A percentile compares a stretch with the other conserved stretches of the same genome.
These are phyloP conservation scores for Maconellicoccus hirsutus DNA, from an alignment of 1,140 invertebrate genomes.

Conservation along the genomic window DNA sequence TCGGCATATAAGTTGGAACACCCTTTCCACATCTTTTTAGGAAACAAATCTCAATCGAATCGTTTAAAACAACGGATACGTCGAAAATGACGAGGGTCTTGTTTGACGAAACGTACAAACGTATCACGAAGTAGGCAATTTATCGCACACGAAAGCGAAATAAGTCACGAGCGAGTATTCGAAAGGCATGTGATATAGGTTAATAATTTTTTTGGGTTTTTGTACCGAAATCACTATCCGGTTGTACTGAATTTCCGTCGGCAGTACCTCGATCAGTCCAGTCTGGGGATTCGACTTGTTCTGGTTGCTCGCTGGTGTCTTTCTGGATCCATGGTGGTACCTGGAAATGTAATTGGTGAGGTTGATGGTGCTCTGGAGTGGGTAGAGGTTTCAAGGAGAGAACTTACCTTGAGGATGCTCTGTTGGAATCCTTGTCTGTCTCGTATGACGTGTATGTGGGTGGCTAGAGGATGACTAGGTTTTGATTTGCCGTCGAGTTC, in stretches of 20 bases:
- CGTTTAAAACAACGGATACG: too few relatives aligned
- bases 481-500: constrained; percentile 65
- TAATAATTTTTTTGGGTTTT: constrained; percentile 19
- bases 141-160: too few relatives aligned
- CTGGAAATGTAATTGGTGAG: constrained; percentile 36
- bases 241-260: constrained; percentile 70
- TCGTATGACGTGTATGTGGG: constrained; percentile 73
- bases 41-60: too few relatives aligned
- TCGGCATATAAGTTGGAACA: too few relatives aligned
- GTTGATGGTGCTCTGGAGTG: neutral
- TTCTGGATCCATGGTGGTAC: constrained; percentile 66
- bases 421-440: constrained; percentile 82
- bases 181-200: too few relatives aligned
- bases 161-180: too few relatives aligned
- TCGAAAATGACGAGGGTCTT: too few relatives aligned
- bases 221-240: constrained; percentile 59
- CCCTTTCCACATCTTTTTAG: too few relatives aligned
- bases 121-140: too few relatives aligned
- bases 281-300: constrained; percentile 46
- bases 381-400: neutral
- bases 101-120: too few relatives aligned
- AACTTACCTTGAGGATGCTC: constrained; percentile 62
- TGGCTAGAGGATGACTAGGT: constrained; percentile 63
- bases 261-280: constrained; percentile 65
- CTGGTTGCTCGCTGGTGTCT: constrained; percentile 39